phyloP scores from a whole-genome alignment of 2,797 vertebrate species.

The Poeciliopsis gracilis region DNA sequence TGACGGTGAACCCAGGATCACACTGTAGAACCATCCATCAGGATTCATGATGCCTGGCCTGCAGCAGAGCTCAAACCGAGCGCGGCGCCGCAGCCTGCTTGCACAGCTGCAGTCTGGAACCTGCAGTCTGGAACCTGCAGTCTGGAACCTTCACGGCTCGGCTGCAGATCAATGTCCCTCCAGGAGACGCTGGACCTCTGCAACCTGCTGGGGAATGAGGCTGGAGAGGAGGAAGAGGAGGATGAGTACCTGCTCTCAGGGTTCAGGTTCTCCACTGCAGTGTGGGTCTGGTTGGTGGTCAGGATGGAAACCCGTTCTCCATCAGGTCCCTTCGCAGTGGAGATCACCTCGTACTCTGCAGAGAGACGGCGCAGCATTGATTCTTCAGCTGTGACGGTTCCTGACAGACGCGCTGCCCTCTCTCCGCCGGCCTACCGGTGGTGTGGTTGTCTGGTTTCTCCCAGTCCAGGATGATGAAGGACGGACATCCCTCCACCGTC shows the following conservation, averaged over 20 bases:
- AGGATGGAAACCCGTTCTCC: conserved; percentile 88
- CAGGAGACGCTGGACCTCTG: background rate
- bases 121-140: no score
- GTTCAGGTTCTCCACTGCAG: conserved; percentile 92
- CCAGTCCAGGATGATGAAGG: conserved; percentile 95
- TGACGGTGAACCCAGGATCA: conserved; percentile 8
- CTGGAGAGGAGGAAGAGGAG: background rate
- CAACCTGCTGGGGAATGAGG: background rate
- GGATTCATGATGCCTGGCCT: conserved; percentile 14
- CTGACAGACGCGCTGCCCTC: background rate
- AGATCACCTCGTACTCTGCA: conserved; percentile 92
- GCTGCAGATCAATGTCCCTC: background rate
- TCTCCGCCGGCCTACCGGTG: conserved; percentile 78
- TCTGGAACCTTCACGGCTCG: background rate
- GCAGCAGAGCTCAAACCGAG: background rate
- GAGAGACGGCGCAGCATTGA: background rate
- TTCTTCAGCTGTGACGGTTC: background rate
- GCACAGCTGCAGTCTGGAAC: conserved; percentile 32
- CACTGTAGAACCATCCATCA: conserved; percentile 8
- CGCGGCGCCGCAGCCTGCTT: conserved; percentile 15
- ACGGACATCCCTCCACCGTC: conserved; percentile 94
- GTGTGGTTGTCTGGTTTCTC: conserved; percentile 90
- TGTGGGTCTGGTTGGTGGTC: conserved; percentile 93
- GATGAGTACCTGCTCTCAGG: conserved; percentile 90
- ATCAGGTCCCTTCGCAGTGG: conserved; percentile 87